Conservation (phyloP, 2,888 invertebrate genomes). For the Trachelus tabidus region DNA sequence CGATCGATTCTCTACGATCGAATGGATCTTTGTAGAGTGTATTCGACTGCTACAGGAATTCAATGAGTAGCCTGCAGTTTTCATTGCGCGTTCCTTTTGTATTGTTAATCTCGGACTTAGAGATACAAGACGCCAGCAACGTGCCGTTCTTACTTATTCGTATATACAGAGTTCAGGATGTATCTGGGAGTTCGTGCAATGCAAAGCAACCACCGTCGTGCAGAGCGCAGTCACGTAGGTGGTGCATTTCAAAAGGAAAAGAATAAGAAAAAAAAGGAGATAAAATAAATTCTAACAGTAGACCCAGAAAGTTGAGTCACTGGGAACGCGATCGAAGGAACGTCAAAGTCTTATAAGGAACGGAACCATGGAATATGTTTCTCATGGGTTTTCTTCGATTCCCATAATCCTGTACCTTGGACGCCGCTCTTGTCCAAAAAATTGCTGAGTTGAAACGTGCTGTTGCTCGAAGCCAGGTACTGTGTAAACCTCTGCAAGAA, state of each 20-base stretch:
- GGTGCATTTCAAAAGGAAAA: neutral
- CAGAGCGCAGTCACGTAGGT: neutral
- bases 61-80: neutral
- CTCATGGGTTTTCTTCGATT: neutral
- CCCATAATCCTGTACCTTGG: conserved; percentile 78
- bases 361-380: neutral
- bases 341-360: neutral
- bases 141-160: neutral
- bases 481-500: conserved; percentile 96
- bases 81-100: neutral
- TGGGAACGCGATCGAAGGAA: neutral
- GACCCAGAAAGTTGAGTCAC: neutral
- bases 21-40: neutral
- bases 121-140: neutral
- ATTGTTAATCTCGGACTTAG: neutral
- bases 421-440: conserved; percentile 98
- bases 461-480: conserved; percentile 99
- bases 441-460: conserved; percentile 97
- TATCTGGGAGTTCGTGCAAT: neutral
- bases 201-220: neutral
- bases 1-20: neutral
- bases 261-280: neutral
- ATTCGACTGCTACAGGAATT: neutral
- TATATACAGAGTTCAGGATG: neutral
- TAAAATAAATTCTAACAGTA: neutral